phyloP scores from a whole-genome alignment of 2,888 invertebrate species.

The Yponomeuta plumbellus region DNA sequence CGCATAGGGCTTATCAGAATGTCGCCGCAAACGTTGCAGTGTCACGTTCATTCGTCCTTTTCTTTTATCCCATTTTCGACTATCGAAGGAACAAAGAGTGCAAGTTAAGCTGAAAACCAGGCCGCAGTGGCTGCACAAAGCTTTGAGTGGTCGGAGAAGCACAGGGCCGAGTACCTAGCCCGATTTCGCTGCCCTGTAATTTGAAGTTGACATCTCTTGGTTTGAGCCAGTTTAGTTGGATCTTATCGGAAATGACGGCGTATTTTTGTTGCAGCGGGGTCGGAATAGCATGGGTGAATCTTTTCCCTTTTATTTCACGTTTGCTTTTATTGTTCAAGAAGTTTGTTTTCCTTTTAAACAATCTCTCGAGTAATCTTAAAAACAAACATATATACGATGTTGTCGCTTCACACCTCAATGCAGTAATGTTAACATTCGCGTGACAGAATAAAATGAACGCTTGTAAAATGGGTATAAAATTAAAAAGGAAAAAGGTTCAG shows the following conservation, averaged over 20 bases:
- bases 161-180: conserved; percentile 35
- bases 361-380: background rate
- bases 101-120: conserved; percentile 50
- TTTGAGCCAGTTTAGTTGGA: conserved; percentile 27
- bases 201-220: conserved; percentile 46
- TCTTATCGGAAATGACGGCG: conserved; percentile 27
- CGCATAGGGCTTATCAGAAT: conserved; percentile 6
- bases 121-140: conserved; percentile 44
- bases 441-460: background rate
- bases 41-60: conserved; percentile 25
- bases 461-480: background rate
- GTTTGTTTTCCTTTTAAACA: background rate
- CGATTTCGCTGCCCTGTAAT: conserved; percentile 52
- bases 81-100: conserved; percentile 45
- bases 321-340: conserved; percentile 6
- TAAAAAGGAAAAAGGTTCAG: conserved; percentile 7
- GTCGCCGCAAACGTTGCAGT: conserved; percentile 21
- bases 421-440: background rate
- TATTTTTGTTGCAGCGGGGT: conserved; percentile 28
- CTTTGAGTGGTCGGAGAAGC: conserved; percentile 46
- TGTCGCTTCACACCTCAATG: background rate
- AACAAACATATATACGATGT: conserved; percentile 1
- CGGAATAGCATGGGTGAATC: conserved; percentile 13
- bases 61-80: conserved; percentile 40
- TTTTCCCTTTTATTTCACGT: background rate